Conservation (phyloP, 2,888 invertebrate species). For the Eulithis prunata region DNA sequence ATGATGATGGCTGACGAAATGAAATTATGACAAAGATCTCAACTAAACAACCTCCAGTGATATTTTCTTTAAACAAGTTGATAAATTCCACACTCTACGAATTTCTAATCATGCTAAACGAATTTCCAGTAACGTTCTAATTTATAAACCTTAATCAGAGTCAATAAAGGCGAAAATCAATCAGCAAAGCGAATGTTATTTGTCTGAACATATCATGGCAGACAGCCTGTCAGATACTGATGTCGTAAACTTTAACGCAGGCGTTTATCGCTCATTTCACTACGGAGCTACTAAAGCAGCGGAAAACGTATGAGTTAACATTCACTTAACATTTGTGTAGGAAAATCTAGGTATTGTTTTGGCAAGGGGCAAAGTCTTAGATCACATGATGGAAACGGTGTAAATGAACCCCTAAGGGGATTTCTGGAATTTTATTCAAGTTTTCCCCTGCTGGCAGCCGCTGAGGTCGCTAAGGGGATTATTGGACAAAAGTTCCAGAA, state of each 20-base stretch:
- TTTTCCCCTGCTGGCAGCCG: too few species aligned
- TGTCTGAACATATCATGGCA: conserved; percentile 47
- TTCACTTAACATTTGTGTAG: too few species aligned
- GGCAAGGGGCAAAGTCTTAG: too few species aligned
- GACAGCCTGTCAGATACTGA: conserved; percentile 62
- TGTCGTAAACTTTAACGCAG: conserved; percentile 67
- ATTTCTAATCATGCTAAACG: not conserved
- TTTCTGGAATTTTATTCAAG: too few species aligned
- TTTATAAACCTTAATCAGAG: conserved; percentile 5
- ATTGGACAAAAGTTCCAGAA: too few species aligned
- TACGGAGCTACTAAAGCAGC: conserved; percentile 46
- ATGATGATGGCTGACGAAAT: too few species aligned
- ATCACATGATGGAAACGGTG: too few species aligned
- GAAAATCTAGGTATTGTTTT: too few species aligned
- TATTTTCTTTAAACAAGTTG: too few species aligned
- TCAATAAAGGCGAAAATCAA: conserved; percentile 19
- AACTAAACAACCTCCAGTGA: too few species aligned
- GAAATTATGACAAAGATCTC: not conserved
- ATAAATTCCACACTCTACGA: not conserved
- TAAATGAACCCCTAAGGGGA: too few species aligned
- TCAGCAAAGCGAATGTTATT: conserved; percentile 22
- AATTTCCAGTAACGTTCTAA: conserved; percentile 1
- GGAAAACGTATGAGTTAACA: conserved; percentile 7
- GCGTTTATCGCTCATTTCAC: conserved; percentile 62
- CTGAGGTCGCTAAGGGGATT: too few species aligned